These are phyloP conservation scores for Aethina tumida DNA, from an alignment of 1,140 invertebrate genomes.

Conservation along the genomic window DNA sequence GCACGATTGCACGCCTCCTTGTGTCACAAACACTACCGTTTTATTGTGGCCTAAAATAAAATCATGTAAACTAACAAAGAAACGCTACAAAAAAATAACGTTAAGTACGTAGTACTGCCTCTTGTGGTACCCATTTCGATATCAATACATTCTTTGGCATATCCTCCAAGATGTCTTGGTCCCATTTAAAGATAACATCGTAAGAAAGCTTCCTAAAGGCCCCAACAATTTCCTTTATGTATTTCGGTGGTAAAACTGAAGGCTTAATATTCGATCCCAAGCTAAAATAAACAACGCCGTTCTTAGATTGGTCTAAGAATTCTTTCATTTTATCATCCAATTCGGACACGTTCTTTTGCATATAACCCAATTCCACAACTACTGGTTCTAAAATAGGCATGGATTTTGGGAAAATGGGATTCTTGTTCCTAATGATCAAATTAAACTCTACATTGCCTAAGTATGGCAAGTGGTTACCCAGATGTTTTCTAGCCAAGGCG, in stretches of 20 bases:
- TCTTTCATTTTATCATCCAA: conserved; percentile 44
- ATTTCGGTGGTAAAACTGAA: conserved; percentile 31
- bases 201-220: conserved; percentile 40
- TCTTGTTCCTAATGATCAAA: conserved; percentile 20
- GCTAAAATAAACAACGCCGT: conserved; percentile 42
- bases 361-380: conserved; percentile 21
- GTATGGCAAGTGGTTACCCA: conserved; percentile 32
- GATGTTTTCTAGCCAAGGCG: conserved; percentile 31
- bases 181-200: conserved; percentile 46
- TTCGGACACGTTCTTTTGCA: too few relatives aligned
- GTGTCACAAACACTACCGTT: conserved; percentile 38
- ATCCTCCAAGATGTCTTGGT: conserved; percentile 28
- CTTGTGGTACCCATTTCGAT: conserved; percentile 43
- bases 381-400: conserved; percentile 21
- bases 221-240: conserved; percentile 34
- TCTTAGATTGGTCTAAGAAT: conserved; percentile 34
- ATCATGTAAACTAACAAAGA: too few relatives aligned
- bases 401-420: conserved; percentile 22
- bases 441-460: conserved; percentile 20
- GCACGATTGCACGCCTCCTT: conserved; percentile 41
- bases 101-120: conserved; percentile 39
- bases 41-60: conserved; percentile 38
- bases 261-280: conserved; percentile 39
- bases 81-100: too few relatives aligned
- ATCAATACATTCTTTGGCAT: conserved; percentile 39